These are phyloP conservation scores for Synanthedon formicaeformis DNA, from an alignment of 2,888 invertebrate genomes.

Conservation along the genomic window DNA sequence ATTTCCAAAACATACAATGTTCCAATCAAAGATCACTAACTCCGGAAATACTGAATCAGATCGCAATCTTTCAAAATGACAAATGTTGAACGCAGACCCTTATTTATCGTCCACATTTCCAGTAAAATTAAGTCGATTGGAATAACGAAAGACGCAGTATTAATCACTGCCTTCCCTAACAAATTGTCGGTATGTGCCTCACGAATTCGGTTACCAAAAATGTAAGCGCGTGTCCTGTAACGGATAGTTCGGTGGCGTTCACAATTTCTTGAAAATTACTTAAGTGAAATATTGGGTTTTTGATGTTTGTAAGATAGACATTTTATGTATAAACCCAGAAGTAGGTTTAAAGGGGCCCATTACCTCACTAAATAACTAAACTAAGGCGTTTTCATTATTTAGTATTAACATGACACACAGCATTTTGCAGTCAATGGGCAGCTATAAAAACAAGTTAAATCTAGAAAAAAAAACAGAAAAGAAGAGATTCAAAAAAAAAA, in stretches of 20 bases:
- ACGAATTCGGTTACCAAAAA: constrained; percentile 24
- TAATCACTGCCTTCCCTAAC: constrained; percentile 52
- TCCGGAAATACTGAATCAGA: constrained; percentile 47
- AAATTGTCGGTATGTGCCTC: constrained; percentile 42
- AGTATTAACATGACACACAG: too few species aligned
- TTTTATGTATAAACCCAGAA: too few species aligned
- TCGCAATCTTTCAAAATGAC: constrained; percentile 56
- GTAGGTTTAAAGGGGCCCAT: too few species aligned
- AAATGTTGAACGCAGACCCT: constrained; percentile 34
- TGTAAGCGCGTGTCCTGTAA: constrained; percentile 4
- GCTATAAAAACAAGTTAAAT: too few species aligned
- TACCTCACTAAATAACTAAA: too few species aligned
- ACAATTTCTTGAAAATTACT: too few species aligned
- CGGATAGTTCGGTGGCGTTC: not conserved
- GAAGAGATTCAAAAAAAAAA: too few species aligned
- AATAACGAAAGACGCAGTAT: constrained; percentile 50
- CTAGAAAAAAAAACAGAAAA: too few species aligned
- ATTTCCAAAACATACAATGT: not conserved
- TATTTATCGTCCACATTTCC: constrained; percentile 42
- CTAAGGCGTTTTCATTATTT: too few species aligned
- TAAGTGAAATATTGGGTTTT: too few species aligned
- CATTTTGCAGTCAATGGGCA: too few species aligned
- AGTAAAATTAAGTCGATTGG: constrained; percentile 55
- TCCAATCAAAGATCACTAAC: constrained; percentile 5
- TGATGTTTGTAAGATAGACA: too few species aligned